phyloP scores from a whole-genome alignment of 2,888 invertebrate genomes.

The Oconnorella tubifera region DNA sequence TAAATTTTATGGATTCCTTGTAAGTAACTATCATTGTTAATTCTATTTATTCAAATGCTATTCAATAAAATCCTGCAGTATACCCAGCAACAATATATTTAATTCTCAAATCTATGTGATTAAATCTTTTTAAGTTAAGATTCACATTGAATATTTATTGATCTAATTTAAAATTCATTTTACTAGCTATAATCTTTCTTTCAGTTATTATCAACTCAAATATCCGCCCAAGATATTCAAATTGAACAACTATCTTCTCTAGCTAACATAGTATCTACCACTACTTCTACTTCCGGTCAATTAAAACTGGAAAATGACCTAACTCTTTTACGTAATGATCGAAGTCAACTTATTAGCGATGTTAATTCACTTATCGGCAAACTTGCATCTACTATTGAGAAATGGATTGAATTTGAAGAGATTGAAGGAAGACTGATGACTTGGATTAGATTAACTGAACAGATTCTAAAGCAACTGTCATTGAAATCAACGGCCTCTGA shows the following conservation, averaged over 20 bases:
- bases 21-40: too few relatives aligned
- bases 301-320: conserved; percentile 67
- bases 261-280: neutral
- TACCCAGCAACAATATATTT: too few relatives aligned
- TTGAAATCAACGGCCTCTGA: conserved; percentile 47
- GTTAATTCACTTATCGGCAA: conserved; percentile 41
- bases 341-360: conserved; percentile 61
- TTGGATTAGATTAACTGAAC: conserved; percentile 86
- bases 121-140: too few relatives aligned
- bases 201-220: neutral
- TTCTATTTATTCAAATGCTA: too few relatives aligned
- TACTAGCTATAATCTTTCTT: neutral
- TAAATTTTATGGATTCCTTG: too few relatives aligned
- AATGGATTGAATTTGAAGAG: conserved; percentile 87
- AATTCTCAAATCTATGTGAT: too few relatives aligned
- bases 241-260: neutral
- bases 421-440: conserved; percentile 77
- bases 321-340: conserved; percentile 83
- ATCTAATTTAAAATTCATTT: too few relatives aligned
- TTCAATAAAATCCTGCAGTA: too few relatives aligned
- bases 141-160: neutral
- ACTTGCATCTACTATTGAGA: conserved; percentile 77
- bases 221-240: neutral
- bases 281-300: conserved; percentile 27
- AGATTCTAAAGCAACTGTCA: conserved; percentile 64